Percentiles rank a stretch among this genome's conserved stretches.
phyloP scores from a whole-genome alignment of 2,113 vertebrate species.

The Mastomys natalensis region DNA sequence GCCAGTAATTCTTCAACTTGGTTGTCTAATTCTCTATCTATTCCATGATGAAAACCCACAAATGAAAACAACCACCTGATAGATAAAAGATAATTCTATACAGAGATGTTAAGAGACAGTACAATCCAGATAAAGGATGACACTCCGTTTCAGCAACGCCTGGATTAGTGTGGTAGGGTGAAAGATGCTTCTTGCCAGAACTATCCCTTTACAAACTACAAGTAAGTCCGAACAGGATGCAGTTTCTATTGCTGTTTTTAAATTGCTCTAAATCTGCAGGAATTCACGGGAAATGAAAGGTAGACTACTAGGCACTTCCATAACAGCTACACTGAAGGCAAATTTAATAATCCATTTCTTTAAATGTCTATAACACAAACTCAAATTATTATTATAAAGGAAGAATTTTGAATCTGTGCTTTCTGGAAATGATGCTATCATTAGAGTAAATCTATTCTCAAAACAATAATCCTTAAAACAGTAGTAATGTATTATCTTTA shows the following conservation, averaged over 20 bases:
- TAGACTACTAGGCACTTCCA: slow-evolving; percentile 35
- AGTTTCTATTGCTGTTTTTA: background rate
- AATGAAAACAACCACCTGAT: background rate
- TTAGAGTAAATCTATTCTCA: slow-evolving; percentile 46
- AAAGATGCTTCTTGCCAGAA: slow-evolving; percentile 49
- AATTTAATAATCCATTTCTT: slow-evolving; percentile 43
- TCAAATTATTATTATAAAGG: slow-evolving; percentile 10
- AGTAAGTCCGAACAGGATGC: background rate
- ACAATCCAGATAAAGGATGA: background rate
- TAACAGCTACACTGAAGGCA: background rate
- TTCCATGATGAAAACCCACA: background rate
- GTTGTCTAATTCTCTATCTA: slow-evolving; percentile 30
- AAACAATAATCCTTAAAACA: slow-evolving; percentile 59
- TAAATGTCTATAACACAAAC: slow-evolving; percentile 33
- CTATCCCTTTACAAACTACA: slow-evolving; percentile 12
- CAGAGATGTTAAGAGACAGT: background rate
- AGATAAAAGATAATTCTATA: slow-evolving; percentile 4
- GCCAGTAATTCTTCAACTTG: background rate
- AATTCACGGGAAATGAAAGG: slow-evolving; percentile 22
- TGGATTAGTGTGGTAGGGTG: background rate
- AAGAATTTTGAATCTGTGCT: slow-evolving; percentile 38
- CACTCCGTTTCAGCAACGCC: slow-evolving; percentile 26
- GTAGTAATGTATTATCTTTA: slow-evolving; percentile 31
- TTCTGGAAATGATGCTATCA: background rate
- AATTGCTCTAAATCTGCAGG: slow-evolving; percentile 4